These are phyloP conservation scores for Lasioglossum morio DNA, from an alignment of 2,888 invertebrate species.

Conservation along the genomic window DNA sequence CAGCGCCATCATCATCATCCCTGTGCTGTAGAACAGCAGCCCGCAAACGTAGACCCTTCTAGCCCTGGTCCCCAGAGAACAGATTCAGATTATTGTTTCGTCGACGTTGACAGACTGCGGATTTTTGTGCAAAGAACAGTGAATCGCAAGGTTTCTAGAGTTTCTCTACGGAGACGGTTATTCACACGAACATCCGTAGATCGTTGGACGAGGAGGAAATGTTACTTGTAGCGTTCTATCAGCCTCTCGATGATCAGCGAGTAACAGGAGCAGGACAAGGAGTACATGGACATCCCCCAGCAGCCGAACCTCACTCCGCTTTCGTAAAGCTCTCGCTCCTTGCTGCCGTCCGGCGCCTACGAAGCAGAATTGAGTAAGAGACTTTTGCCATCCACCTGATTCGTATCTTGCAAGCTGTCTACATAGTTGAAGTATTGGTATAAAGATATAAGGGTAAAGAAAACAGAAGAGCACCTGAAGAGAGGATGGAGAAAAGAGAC, in stretches of 20 bases:
- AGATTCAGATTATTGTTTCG: not conserved
- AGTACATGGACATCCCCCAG: conserved; percentile 98
- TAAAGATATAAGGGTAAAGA: too few relatives aligned
- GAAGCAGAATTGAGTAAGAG: conserved; percentile 62
- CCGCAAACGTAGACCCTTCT: conserved; percentile 95
- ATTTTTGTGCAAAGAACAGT: not conserved
- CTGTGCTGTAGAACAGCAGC: conserved; percentile 93
- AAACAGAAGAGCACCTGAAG: too few relatives aligned
- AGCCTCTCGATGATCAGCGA: conserved; percentile 95
- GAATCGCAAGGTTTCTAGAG: not conserved
- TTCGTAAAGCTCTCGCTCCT: conserved; percentile 90
- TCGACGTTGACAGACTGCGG: not conserved
- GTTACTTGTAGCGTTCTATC: conserved; percentile 87
- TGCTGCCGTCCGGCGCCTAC: conserved; percentile 89
- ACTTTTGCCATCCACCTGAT: not conserved
- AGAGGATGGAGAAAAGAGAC: too few relatives aligned
- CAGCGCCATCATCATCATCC: conserved; percentile 94
- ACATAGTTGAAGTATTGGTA: too few relatives aligned
- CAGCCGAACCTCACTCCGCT: conserved; percentile 97
- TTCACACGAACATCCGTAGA: not conserved
- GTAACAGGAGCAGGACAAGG: conserved; percentile 97
- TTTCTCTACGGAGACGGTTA: not conserved
- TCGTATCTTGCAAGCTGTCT: not conserved
- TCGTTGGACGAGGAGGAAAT: not conserved
- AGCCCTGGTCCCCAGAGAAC: conserved; percentile 87